These are phyloP conservation scores for Lycocorax pyrrhopterus DNA, from an alignment of 2,113 vertebrate genomes.

Conservation along the genomic window DNA sequence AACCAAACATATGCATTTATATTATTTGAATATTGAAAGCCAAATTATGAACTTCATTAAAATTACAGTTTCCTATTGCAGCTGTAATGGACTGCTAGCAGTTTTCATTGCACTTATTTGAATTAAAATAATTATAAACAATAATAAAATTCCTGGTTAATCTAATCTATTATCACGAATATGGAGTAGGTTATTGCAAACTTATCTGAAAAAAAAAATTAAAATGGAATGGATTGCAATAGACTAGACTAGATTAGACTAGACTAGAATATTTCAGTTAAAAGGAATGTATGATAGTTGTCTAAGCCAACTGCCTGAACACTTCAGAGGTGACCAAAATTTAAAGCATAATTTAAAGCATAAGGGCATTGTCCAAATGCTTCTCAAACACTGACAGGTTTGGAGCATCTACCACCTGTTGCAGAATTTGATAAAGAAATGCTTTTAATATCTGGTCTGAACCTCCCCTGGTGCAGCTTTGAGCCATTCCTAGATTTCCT, in stretches of 20 bases:
- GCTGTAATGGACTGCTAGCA: not conserved
- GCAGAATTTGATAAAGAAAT: not conserved
- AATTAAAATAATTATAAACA: not conserved
- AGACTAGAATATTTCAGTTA: not conserved
- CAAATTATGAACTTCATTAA: not conserved
- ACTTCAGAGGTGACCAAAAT: not conserved
- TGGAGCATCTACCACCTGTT: not conserved
- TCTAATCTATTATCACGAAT: not conserved
- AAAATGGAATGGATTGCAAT: not conserved
- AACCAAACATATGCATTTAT: not conserved
- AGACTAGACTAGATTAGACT: not conserved
- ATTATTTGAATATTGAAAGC: not conserved
- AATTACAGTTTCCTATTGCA: not conserved
- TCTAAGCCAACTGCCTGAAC: not conserved
- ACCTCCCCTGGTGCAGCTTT: not conserved
- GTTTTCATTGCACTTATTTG: not conserved
- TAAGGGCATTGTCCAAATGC: not conserved
- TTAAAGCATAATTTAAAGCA: too few relatives aligned
- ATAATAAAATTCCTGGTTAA: not conserved
- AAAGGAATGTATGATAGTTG: rapidly evolving
- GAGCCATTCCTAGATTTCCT: rapidly evolving
- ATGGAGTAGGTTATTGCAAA: not conserved
- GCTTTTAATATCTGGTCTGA: not conserved
- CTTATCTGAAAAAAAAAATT: not conserved
- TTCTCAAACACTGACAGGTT: not conserved